Evolutionary conservation across 2,113 vertebrate genomes (phyloP).

Genomic region (Poeciliopsis retropinna): DNA sequence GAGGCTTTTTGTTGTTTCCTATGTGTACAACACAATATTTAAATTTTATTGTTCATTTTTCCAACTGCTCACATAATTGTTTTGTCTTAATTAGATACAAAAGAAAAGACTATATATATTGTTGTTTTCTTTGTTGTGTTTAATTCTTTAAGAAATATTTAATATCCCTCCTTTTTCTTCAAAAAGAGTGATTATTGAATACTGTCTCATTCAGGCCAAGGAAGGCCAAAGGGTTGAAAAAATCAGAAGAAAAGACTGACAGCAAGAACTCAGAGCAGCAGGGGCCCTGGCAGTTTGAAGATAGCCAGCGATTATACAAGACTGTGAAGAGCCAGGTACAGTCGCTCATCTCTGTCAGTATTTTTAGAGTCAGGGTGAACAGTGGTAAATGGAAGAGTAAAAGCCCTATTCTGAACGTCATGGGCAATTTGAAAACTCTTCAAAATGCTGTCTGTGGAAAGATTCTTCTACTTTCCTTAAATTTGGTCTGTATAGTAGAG

Average conservation of each 20-base stretch:
- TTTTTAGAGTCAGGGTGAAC: conserved; percentile 10
- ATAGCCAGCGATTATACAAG: conserved; percentile 55
- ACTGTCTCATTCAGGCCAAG: conserved; percentile 66
- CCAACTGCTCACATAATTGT: neutral
- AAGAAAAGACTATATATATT: neutral
- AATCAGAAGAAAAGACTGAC: conserved; percentile 61
- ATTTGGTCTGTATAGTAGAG: neutral
- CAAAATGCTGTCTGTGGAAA: neutral
- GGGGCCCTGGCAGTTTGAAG: conserved; percentile 54
- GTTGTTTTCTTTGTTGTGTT: too few species aligned
- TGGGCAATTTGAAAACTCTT: neutral
- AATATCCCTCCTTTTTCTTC: neutral
- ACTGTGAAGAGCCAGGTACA: conserved; percentile 68
- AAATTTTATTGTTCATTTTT: neutral
- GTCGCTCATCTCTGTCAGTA: conserved; percentile 4
- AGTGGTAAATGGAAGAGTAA: neutral
- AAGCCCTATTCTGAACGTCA: neutral
- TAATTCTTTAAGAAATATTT: neutral
- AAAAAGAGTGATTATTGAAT: neutral
- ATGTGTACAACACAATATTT: neutral
- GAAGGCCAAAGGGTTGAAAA: conserved; percentile 74
- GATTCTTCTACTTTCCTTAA: neutral
- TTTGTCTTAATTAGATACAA: neutral
- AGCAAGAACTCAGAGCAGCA: conserved; percentile 39
- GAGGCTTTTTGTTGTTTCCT: neutral